Evolutionary conservation across 2,797 vertebrate species (phyloP), one percentile per base, ranked within the genome.

Genomic region (Darevskia nairensis): DNA sequence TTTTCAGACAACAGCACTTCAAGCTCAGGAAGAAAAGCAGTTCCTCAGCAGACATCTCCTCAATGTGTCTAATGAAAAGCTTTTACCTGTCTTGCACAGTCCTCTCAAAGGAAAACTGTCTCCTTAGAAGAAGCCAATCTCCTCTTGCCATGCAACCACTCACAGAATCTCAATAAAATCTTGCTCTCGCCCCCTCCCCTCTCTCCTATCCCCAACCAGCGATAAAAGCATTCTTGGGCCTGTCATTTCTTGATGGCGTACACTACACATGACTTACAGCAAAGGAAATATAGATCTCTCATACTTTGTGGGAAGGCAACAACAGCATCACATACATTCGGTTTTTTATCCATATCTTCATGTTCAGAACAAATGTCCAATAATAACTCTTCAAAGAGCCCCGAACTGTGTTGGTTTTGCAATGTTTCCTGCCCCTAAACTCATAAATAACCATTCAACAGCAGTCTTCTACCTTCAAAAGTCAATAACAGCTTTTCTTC

Each of bases 401-500:
- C 81, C 6, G 11, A 46, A 59, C 5, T 82, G 35, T 88, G 50
- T 46, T 66, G 25, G 71, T 76, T 25, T 50, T 86, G 41, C 5
- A 78, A 89, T 76, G 71, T 44, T 50, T 76, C 39, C 29, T 9
- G 8, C 71, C 25, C 50, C 29, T 41, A 66, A 82, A 66, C 81
- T 79, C 71, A 82, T 87, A 87, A 82, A 87, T 87, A 87, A 66
- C 80, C 64, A 50, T 35, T 76, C 86, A 82, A 75, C 55, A 64
- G 79, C 55, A 87, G 55, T n/a, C 39, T 35, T 84, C 68, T 82
- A 17, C 72, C 11, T 69, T 61, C 55, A 64, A 68, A 84, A 41
- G 71, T 80, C 44, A 84, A 86, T 29, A 75, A 69, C 32, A 27
- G 44, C 19, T 74, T 35, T 84, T 25, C 32, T 79, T 77, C 80